Conservation (phyloP, 2,113 vertebrate species). For the Crotalus viridis region DNA sequence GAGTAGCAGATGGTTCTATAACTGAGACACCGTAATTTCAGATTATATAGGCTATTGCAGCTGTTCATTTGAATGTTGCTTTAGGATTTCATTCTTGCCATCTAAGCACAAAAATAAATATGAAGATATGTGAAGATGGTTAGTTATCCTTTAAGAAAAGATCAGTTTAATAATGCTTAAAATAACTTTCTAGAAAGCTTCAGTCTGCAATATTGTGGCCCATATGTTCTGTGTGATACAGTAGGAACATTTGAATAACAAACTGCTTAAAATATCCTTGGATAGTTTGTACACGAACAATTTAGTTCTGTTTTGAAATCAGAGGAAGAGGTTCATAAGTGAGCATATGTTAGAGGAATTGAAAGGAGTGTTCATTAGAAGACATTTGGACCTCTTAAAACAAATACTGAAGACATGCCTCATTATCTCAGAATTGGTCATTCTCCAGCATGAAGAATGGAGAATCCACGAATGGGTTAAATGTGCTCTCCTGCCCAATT, state of each 20-base stretch:
- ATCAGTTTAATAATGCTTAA: constrained; percentile 49
- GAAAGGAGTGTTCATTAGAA: constrained; percentile 28
- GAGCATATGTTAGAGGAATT: constrained; percentile 31
- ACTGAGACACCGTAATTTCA: constrained; percentile 69
- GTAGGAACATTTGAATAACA: constrained; percentile 17
- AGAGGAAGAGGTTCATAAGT: constrained; percentile 31
- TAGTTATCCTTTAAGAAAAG: constrained; percentile 40
- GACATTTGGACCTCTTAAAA: constrained; percentile 19
- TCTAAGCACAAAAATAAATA: constrained; percentile 70
- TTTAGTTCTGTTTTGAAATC: constrained; percentile 37
- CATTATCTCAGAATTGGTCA: neutral
- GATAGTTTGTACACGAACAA: constrained; percentile 27
- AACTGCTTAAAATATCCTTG: constrained; percentile 45
- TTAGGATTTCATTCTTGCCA: constrained; percentile 70
- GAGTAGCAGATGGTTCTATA: constrained; percentile 74
- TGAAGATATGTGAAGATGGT: constrained; percentile 63
- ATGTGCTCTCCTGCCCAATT: no score
- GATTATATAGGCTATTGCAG: constrained; percentile 68
- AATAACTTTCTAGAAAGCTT: constrained; percentile 35
- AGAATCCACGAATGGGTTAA: no score
- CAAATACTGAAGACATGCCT: constrained; percentile 3
- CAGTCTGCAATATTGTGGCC: constrained; percentile 27
- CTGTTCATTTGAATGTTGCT: constrained; percentile 77
- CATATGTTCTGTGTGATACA: constrained; percentile 11
- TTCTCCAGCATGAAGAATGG: neutral